A percentile compares a stretch with the other conserved stretches of the same genome.
Evolutionary conservation across 2,113 vertebrate species (phyloP).

Genomic region (Megaleporinus macrocephalus): DNA sequence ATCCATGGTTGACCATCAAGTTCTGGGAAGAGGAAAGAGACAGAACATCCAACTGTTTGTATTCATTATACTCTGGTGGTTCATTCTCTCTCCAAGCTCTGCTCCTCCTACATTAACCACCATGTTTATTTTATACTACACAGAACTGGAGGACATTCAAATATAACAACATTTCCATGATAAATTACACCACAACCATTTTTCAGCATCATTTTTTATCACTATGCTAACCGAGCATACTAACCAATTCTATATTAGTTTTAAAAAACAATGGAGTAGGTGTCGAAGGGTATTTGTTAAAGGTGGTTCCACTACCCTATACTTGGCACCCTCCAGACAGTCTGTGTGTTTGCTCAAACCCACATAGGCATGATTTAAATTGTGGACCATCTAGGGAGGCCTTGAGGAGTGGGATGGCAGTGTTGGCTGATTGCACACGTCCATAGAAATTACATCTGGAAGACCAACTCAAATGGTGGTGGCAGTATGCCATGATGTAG

Average conservation of each 20-base stretch:
- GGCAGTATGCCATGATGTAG: too few relatives aligned
- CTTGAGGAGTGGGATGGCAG: too few relatives aligned
- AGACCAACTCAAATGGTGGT: too few relatives aligned
- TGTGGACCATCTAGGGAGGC: too few relatives aligned
- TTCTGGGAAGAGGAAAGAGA: constrained; percentile 44
- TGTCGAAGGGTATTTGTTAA: background rate
- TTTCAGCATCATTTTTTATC: background rate
- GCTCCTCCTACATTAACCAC: background rate
- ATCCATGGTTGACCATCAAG: constrained; percentile 52
- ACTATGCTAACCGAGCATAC: background rate
- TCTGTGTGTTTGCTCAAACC: too few relatives aligned
- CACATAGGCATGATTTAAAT: too few relatives aligned
- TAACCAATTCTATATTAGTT: too few relatives aligned
- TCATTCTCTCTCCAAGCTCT: background rate
- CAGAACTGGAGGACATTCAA: background rate
- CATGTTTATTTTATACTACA: constrained; percentile 1
- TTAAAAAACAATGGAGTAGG: background rate
- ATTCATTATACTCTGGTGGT: constrained; percentile 8
- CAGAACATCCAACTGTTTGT: constrained; percentile 23
- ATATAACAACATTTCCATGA: background rate
- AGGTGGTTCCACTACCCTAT: too few relatives aligned
- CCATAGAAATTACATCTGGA: too few relatives aligned
- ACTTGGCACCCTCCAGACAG: too few relatives aligned
- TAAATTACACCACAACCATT: background rate
- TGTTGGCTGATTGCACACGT: too few relatives aligned